Base-by-base conservation (phyloP, 2,888 invertebrate genomes). In the Marronus borbonicus region DNA sequence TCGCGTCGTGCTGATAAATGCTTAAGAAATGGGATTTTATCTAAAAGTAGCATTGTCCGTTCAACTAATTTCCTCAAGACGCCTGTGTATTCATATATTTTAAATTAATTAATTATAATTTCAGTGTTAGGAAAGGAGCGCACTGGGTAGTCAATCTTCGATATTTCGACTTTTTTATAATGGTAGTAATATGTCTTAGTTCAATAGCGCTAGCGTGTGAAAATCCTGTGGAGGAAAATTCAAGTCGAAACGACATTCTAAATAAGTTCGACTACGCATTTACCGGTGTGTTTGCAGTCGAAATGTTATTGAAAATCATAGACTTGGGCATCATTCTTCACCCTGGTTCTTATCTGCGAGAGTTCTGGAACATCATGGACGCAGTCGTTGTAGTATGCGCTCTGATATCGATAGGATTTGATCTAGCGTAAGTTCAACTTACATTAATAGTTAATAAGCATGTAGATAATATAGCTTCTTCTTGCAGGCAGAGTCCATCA, bases 121-220 rank as follows among this genome's bases (percentile, higher is more conserved):
- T 83, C 92, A 99, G 99, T 89, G 93, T 99, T 88, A 95, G 99
- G 89, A 94, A 96, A 90, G 96, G 96, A 89, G 99, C 99, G 90
- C 99, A 99, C 93, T 98, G 97, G 95, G 96, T 99, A 88, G 99
- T 99, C 87, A 99, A 98, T 92, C 94, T 99, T 89, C 96, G 95
- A 90, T 99, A 99, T 93, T 99, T 99, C 92, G 99, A 99, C 93
- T 95, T 98, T 92, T 98, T 99, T 93, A 99, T 99, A 90, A 99
- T 99, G 99, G 93, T 98, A 89, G 98, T 99, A 89, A 99, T 99
- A 91, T 96, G 97, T 90, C 93, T 99, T 90, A 99, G 99, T 92
- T 98, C 98, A 89, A 97, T 99, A 90, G 98, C 99, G 86, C 93
- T 99, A 90, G 99, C 99, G 84, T 98, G 98, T 86, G 99, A 99